These are phyloP conservation scores for Echiichthys vipera DNA, from an alignment of 2,797 vertebrate species.

Conservation along the genomic window DNA sequence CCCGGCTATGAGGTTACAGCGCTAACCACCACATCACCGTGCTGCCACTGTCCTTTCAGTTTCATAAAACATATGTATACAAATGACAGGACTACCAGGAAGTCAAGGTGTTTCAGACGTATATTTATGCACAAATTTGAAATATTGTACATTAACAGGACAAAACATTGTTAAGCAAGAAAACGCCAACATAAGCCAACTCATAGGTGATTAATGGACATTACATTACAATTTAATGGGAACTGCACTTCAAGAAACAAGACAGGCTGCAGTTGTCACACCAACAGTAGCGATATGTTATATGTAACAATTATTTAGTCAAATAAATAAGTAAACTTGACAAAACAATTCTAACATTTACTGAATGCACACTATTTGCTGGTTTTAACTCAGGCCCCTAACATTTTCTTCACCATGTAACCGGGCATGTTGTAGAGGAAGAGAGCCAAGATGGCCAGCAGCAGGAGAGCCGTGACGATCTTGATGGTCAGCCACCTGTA, in stretches of 20 bases:
- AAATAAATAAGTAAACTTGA: conserved; percentile 37
- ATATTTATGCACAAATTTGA: conserved; percentile 68
- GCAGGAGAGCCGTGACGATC: conserved; percentile 89
- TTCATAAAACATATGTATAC: not conserved
- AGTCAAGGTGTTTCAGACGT: conserved; percentile 3
- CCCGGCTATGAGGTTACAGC: too few species aligned
- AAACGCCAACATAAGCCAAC: conserved; percentile 21
- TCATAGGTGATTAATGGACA: not conserved
- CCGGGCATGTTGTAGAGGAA: conserved; percentile 97
- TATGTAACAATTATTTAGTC: conserved; percentile 12
- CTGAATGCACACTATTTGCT: not conserved
- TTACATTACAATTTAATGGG: not conserved
- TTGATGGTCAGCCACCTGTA: conserved; percentile 98
- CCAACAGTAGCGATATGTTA: conserved; percentile 11
- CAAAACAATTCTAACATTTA: conserved; percentile 18
- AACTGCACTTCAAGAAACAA: conserved; percentile 14
- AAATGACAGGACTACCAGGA: conserved; percentile 2
- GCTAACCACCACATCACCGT: too few species aligned
- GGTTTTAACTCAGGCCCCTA: conserved; percentile 77
- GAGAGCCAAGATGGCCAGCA: conserved; percentile 90
- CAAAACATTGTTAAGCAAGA: conserved; percentile 13
- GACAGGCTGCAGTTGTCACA: conserved; percentile 18
- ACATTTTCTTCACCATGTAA: conserved; percentile 97
- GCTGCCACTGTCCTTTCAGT: not conserved
- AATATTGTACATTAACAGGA: conserved; percentile 39